Conservation (phyloP, 1,140 invertebrate species). For the Capitella teleta region DNA sequence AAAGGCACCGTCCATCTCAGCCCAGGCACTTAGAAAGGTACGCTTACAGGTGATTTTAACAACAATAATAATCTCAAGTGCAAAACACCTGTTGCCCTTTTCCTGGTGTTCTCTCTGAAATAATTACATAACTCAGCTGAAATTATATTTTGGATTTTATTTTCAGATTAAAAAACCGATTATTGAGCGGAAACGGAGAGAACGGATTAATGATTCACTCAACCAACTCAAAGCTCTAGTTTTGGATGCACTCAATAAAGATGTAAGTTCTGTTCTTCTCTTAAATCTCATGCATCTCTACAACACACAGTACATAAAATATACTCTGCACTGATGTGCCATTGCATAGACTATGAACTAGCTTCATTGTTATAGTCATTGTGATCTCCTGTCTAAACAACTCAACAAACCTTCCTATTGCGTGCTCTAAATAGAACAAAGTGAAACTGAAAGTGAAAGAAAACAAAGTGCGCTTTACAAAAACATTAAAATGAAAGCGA, state of each 20-base stretch:
- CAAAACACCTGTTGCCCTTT: neutral
- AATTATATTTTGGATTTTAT: neutral
- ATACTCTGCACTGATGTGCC: too few relatives aligned
- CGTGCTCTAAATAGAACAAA: too few relatives aligned
- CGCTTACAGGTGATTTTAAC: neutral
- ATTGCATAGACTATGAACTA: too few relatives aligned
- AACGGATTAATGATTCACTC: conserved; percentile 75
- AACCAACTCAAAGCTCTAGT: conserved; percentile 74
- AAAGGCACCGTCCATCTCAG: neutral
- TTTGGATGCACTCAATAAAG: conserved; percentile 75
- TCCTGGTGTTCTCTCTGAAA: neutral
- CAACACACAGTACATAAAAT: too few relatives aligned
- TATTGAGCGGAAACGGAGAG: conserved; percentile 77
- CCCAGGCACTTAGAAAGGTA: neutral
- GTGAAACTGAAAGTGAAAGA: too few relatives aligned
- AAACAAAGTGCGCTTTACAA: too few relatives aligned
- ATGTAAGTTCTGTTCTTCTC: conserved; percentile 49
- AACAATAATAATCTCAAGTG: neutral
- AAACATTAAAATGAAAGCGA: too few relatives aligned
- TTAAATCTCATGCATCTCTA: too few relatives aligned
- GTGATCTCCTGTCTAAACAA: too few relatives aligned
- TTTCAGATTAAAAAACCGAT: conserved; percentile 76
- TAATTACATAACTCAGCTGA: neutral
- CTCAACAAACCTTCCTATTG: too few relatives aligned
- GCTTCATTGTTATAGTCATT: too few relatives aligned